Evolutionary conservation across 2,113 vertebrate species (phyloP).

Genomic region (Cyrtonyx montezumae): DNA sequence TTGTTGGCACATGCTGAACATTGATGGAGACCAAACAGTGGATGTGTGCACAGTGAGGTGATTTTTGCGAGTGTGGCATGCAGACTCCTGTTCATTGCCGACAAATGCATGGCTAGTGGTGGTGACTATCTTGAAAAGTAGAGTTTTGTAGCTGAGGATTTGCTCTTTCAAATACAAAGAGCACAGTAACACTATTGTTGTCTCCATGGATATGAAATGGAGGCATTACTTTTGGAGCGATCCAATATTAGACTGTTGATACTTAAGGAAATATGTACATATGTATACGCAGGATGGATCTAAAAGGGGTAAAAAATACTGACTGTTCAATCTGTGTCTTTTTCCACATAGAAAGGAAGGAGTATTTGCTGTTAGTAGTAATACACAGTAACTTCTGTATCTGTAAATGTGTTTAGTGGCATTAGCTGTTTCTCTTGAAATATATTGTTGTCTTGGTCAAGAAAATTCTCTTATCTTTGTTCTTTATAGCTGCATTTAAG

Average conservation of each 20-base stretch:
- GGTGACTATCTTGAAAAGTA: not conserved
- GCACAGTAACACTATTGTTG: too few relatives aligned
- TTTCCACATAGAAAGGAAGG: not conserved
- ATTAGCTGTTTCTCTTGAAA: not conserved
- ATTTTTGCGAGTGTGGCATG: not conserved
- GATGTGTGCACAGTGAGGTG: not conserved
- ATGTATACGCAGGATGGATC: not conserved
- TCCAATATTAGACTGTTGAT: not conserved
- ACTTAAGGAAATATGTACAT: not conserved
- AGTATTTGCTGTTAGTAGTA: not conserved
- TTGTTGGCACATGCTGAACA: not conserved
- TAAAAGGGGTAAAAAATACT: not conserved
- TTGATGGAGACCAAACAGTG: not conserved
- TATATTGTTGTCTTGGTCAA: not conserved
- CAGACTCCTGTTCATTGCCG: not conserved
- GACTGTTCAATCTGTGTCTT: not conserved
- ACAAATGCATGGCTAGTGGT: not conserved
- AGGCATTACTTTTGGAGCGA: not conserved
- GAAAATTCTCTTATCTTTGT: not conserved
- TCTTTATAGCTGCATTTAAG: not conserved
- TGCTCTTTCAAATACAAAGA: not conserved
- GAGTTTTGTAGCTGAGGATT: not conserved
- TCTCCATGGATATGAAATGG: not conserved
- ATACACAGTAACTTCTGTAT: not conserved
- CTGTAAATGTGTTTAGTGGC: not conserved